phyloP scores from a whole-genome alignment of 2,797 vertebrate genomes.

The Apogon hyalosoma region DNA sequence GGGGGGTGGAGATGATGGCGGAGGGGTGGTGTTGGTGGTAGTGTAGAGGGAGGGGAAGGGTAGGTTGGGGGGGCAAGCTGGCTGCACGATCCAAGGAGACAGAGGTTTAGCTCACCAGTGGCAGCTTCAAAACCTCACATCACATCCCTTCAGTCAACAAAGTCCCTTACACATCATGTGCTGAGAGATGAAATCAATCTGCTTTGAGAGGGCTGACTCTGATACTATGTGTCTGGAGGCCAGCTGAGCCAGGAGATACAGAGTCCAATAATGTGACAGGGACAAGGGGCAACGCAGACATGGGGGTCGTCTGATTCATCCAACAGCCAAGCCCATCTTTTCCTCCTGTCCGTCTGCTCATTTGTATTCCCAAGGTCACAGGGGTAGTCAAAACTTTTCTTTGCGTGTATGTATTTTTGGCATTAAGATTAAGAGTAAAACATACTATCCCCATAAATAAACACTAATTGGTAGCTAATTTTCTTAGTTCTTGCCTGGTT shows the following conservation, averaged over 20 bases:
- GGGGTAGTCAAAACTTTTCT: slow-evolving; percentile 60
- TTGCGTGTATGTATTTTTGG: slow-evolving; percentile 53
- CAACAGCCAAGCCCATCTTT: slow-evolving; percentile 27
- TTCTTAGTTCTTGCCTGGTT: slow-evolving; percentile 92
- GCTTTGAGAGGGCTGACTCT: slow-evolving; percentile 61
- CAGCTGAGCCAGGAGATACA: slow-evolving; percentile 49
- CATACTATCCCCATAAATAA: slow-evolving; percentile 89
- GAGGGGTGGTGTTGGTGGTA: no score
- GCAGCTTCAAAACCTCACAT: slow-evolving; percentile 73
- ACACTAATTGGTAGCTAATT: slow-evolving; percentile 96
- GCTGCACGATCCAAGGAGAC: slow-evolving; percentile 64
- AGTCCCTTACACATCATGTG: slow-evolving; percentile 73
- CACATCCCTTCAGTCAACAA: slow-evolving; percentile 74
- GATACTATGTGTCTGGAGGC: slow-evolving; percentile 64
- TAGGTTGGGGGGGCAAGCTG: slow-evolving; percentile 15
- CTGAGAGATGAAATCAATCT: slow-evolving; percentile 70
- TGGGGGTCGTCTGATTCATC: slow-evolving; percentile 62
- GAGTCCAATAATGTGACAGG: slow-evolving; percentile 47
- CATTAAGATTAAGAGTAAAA: slow-evolving; percentile 67
- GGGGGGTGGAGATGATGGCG: slow-evolving; percentile 1
- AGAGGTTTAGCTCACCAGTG: slow-evolving; percentile 71
- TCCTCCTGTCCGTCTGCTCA: slow-evolving; percentile 30
- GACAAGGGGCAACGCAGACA: slow-evolving; percentile 9
- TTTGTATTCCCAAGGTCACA: slow-evolving; percentile 70
- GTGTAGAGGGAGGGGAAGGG: background rate